Evolutionary conservation across 2,797 vertebrate genomes (phyloP).

Genomic region (Gymnoscopelus microlampas): DNA sequence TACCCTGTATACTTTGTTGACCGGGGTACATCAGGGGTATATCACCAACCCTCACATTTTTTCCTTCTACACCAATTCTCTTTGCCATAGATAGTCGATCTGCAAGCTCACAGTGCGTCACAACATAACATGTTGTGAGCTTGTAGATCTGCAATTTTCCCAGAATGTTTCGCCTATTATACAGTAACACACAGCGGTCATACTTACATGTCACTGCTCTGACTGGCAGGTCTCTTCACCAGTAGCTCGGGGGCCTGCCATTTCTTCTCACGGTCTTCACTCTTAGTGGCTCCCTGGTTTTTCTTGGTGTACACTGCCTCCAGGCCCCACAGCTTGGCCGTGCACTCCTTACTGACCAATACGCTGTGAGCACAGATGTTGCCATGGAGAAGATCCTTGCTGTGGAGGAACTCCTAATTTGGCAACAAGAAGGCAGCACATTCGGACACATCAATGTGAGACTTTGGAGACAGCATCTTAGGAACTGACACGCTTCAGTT

Average conservation of each 20-base stretch:
- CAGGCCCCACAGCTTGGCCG: conserved; percentile 89
- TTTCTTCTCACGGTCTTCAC: conserved; percentile 82
- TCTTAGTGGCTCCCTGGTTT: conserved; percentile 54
- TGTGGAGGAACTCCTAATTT: conserved; percentile 88
- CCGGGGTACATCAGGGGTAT: too few species aligned
- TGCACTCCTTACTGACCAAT: conserved; percentile 83
- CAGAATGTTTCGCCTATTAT: too few species aligned
- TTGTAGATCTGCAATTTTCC: too few species aligned
- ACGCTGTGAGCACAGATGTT: conserved; percentile 89
- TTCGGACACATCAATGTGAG: neutral
- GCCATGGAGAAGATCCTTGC: conserved; percentile 88
- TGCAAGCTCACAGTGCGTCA: too few species aligned
- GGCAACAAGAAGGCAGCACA: conserved; percentile 14
- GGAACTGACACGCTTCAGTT: too few species aligned
- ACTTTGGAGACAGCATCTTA: neutral
- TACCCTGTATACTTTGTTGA: too few species aligned
- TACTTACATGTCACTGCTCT: conserved; percentile 88
- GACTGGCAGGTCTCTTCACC: conserved; percentile 74
- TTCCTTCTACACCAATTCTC: too few species aligned
- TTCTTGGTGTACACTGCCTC: conserved; percentile 83
- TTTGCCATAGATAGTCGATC: too few species aligned
- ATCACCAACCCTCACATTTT: neutral
- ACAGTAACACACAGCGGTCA: neutral
- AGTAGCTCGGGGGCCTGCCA: conserved; percentile 93
- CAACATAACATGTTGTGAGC: too few species aligned